Conservation (phyloP, 1,140 invertebrate species). For the Aleiodes sp. region DNA sequence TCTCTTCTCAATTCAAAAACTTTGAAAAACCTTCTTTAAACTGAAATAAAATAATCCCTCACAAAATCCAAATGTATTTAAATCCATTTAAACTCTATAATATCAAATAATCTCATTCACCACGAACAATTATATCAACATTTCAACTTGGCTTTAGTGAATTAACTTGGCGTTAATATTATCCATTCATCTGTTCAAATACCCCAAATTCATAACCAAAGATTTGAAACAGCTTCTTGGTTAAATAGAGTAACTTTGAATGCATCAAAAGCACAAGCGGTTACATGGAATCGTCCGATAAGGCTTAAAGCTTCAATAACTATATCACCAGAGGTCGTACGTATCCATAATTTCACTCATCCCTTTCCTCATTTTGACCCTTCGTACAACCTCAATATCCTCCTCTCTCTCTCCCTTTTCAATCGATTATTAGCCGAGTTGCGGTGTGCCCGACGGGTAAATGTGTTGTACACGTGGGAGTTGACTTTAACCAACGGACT, state of each 20-base stretch:
- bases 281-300: conserved; percentile 1
- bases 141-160: no score
- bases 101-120: no score
- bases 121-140: no score
- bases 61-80: no score
- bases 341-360: conserved; percentile 16
- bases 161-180: conserved; percentile 35
- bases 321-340: conserved; percentile 2
- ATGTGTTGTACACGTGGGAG: conserved; percentile 18
- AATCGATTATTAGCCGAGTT: not conserved
- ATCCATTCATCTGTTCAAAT: not conserved
- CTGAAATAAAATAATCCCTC: no score
- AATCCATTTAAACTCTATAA: no score
- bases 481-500: not conserved
- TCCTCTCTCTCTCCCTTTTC: not conserved
- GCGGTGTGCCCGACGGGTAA: not conserved
- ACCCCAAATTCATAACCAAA: not conserved
- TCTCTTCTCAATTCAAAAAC: no score
- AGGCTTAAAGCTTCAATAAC: not conserved
- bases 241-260: not conserved
- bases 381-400: not conserved
- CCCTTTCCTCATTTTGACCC: conserved; percentile 1
- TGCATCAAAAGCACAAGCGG: conserved; percentile 5
- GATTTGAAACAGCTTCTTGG: not conserved
- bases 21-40: no score